phyloP scores from a whole-genome alignment of 2,113 vertebrate genomes.

The Anthoscopus minutus region DNA sequence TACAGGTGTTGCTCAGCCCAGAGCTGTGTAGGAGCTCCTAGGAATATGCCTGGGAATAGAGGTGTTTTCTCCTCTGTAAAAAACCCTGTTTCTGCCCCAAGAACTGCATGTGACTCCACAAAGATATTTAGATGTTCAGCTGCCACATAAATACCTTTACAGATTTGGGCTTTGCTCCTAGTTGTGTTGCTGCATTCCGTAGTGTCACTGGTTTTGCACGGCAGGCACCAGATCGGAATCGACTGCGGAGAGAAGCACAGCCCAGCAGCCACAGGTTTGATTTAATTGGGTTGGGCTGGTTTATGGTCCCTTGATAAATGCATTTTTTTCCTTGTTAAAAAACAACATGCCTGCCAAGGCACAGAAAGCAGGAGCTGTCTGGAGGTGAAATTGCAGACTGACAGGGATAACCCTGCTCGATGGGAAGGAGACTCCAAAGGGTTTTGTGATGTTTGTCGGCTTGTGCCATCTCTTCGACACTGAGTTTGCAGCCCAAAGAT shows the following conservation, averaged over 20 bases:
- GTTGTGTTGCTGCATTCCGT: not conserved
- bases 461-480: constrained; percentile 9
- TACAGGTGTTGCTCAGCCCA: not conserved
- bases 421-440: not conserved
- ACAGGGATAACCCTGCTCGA: not conserved
- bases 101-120: accelerated
- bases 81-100: not conserved
- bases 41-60: accelerated
- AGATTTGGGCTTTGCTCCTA: not conserved
- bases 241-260: not conserved
- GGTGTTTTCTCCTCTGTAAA: not conserved
- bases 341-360: not conserved
- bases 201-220: not conserved
- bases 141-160: not conserved
- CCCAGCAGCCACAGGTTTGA: not conserved
- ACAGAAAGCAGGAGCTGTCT: not conserved
- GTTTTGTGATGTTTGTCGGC: not conserved
- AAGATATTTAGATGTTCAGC: not conserved
- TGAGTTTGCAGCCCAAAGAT: constrained; percentile 39
- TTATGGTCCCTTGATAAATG: not conserved
- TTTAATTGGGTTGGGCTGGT: not conserved
- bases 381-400: not conserved
- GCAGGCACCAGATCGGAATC: not conserved
- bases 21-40: not conserved
- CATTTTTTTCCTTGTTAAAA: not conserved